Evolutionary conservation across 2,797 vertebrate species (phyloP), one percentile per base, ranked within the genome.

Genomic region (Premnoplex brunnescens): DNA sequence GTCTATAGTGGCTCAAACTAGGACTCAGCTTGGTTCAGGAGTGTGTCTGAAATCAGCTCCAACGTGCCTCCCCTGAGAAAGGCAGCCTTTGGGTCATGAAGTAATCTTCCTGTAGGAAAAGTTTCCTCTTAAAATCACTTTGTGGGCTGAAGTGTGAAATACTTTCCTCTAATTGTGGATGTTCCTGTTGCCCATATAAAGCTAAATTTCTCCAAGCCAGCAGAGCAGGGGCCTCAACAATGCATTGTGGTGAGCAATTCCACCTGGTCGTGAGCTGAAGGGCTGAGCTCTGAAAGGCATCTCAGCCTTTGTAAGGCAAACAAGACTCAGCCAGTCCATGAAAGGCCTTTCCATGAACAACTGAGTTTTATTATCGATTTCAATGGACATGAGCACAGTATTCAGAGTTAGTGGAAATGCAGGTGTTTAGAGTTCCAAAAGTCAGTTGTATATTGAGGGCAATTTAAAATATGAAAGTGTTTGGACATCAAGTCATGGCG

Each of bases 401-500:
- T 56, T 54, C 41, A 75, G 36, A 19, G 52, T 28, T 30, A 34
- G 27, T 10, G 19, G 55, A 49, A 26, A 49, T 24, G 1, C 5
- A 49, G 7, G 20, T 9, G 13, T 16, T 14, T 22, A 26, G 34
- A n/a, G 24, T 82, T 76, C 15, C 30, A 10, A 3, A 64, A 26
- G 16, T n/a, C 44, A 16, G 32, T 26, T 39, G 6, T 12, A 2
- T 64, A 12, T 41, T 21, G 34, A 79, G 7, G 41, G 12, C 7
- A 62, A 36, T 43, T 44, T 6, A 19, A 84, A 74, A 62, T 48
- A 36, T 3, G 1, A 44, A 43, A 78, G 48, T 6, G 7, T 66
- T 46, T 23, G 48, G 36, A 23, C n/a, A 32, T 55, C 13, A 32
- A 14, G 20, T 60, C 27, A 32, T 5, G 12, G 19, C 0, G 0